These are phyloP conservation scores for Babyrousa celebensis DNA, from an alignment of 2,797 vertebrate species.

Conservation along the genomic window DNA sequence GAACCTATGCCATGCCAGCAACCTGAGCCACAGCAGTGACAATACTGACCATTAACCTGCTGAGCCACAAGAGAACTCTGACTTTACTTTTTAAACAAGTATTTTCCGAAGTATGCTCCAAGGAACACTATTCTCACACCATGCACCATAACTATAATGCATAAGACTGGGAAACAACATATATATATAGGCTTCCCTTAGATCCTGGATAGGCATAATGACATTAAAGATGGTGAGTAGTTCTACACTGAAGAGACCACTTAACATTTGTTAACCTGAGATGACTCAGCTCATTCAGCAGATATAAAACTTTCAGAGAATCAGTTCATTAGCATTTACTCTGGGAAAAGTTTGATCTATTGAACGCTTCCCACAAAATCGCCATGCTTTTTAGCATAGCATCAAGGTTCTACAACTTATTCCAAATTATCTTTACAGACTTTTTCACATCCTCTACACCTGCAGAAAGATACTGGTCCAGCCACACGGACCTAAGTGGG, in stretches of 20 bases:
- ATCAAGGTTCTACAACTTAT: not conserved
- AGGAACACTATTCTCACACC: not conserved
- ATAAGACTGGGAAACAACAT: not conserved
- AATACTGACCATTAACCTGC: no score
- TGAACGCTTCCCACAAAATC: not conserved
- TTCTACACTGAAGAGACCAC: not conserved
- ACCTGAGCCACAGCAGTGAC: no score
- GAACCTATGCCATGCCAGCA: no score
- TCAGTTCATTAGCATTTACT: not conserved
- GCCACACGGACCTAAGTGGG: not conserved
- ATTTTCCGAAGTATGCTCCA: not conserved
- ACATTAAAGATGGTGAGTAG: not conserved
- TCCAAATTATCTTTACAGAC: constrained; percentile 11
- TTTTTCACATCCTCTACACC: not conserved
- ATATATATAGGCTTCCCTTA: not conserved
- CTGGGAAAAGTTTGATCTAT: not conserved
- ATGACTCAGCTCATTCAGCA: not conserved
- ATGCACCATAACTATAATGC: not conserved
- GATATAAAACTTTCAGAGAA: not conserved
- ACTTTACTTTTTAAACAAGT: constrained; percentile 31
- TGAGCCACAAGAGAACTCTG: not conserved
- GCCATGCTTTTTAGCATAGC: not conserved
- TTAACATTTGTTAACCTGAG: not conserved
- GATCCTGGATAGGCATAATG: not conserved
- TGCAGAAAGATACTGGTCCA: not conserved